phyloP scores from a whole-genome alignment of 2,888 invertebrate species.

The Leptopilina drosophilae region DNA sequence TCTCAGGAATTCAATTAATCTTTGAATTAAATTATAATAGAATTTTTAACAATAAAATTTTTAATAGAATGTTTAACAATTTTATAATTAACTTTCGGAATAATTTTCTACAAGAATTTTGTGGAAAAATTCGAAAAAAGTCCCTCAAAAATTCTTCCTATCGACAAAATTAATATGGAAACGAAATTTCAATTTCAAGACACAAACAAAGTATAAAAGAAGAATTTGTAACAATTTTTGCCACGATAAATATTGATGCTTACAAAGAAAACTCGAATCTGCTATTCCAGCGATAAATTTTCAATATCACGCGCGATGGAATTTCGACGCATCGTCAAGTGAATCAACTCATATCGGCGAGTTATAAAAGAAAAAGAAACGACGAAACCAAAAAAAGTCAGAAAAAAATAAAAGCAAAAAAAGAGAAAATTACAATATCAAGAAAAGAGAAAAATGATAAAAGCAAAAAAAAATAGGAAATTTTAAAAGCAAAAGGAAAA shows the following conservation, averaged over 20 bases:
- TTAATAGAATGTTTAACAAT: no score
- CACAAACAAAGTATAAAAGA: not conserved
- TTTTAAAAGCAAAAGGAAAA: conserved; percentile 37
- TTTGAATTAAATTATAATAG: no score
- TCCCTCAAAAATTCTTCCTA: no score
- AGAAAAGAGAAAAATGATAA: conserved; percentile 46
- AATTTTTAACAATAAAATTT: no score
- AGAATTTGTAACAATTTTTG: not conserved
- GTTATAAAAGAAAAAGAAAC: conserved; percentile 50
- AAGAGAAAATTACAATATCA: conserved; percentile 10
- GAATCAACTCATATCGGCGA: conserved; percentile 12
- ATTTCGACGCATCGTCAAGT: conserved; percentile 3
- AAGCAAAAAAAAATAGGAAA: conserved; percentile 40
- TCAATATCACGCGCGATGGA: not conserved
- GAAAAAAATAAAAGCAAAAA: conserved; percentile 49
- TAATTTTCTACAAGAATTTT: no score
- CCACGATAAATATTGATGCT: conserved; percentile 14
- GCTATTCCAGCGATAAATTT: conserved; percentile 31
- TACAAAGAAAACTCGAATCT: conserved; percentile 1
- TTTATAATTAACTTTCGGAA: no score
- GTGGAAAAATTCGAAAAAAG: no score
- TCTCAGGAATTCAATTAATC: no score
- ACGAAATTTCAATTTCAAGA: not conserved
- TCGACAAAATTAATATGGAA: no score
- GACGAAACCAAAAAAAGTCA: no score